Evolutionary conservation across 2,113 vertebrate species (phyloP), one percentile per base, ranked within the genome.

Genomic region (Tiliqua scincoides): DNA sequence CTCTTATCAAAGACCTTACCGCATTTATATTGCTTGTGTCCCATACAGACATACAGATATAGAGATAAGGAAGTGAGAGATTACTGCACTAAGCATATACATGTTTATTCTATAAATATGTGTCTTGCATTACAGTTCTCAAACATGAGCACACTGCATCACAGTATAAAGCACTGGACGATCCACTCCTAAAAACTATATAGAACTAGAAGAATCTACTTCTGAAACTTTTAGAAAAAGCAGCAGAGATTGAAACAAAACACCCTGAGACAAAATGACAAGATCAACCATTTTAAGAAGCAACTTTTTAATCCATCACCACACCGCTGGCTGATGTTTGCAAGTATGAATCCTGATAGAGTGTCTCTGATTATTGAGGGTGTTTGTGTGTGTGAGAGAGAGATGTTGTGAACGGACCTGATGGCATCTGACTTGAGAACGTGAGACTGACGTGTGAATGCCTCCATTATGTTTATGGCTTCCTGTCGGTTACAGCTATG

Each of bases 1-100:
- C 37, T 37, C 21, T 30, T 3, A 88, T 72, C 82, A 87, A 89
- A 91, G 88, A 37, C 61, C 1, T 71, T 14, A 18, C 30, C 61
- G 74, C 27, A 52, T 89, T 86, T 59, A 73, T 65, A 3, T 57
- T 78, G 4, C 17, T 18, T 88, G 35, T 32, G 25, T 20, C 40
- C 8, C 65, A 65, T 43, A 17, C 1, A 62, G 17, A 81, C 84
- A 67, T 1, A 8, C 23, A 10, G 0, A 59, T 20, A 71, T 37
- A 78, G 35, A 54, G 63, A 71, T 20, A 61, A 3, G 23, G 37
- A 40, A 48, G 48, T 32, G 30, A 32, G n/a, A 59, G 57, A 35
- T 3, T 5, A n/a, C 18, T 65, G 17, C 35, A 23, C 27, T 62
- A 37, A 63, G 62, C 27, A 52, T 11, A 61, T 43, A 62, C 21